Evolutionary conservation across 2,888 invertebrate genomes (phyloP), one percentile per base, ranked within the genome.

Genomic region (Molorchus minor): DNA sequence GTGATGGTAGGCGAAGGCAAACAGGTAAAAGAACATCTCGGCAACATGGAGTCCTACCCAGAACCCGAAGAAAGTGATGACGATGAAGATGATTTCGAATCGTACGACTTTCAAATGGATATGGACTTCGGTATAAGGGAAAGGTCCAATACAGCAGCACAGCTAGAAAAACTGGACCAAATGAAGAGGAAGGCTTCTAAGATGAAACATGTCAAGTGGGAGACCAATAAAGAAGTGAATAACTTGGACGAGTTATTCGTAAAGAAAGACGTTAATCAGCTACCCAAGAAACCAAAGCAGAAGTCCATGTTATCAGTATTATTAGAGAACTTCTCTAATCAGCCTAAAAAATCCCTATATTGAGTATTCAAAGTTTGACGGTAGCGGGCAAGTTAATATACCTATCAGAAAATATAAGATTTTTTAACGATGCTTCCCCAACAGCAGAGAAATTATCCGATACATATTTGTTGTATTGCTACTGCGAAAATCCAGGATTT

Each of bases 321-420:
- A 69, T 79, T 97, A 41, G 87, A 89, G 68, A 89, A 90, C 71
- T 91, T 88, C 68, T 91, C 91, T 0, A 86, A 88, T 71, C 82
- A 91, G 61, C 91, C 92, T 0, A 87, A 90, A n/a, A 73, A 94
- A 96, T 80, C 94, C 94, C 49, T 98, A 92, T 80, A 85, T 91
- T 62, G 92, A 93, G 74, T 98, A 90, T 83, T 92, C 94, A 2
- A 92, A 91, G 80, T 97, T 92, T 80, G 96, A 97, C 83, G 96
- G 96, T 62, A 91, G 89, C 59, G 89, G 90, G 29, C 93, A 93
- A 79, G 84, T 91, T 54, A 91, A 90, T 19, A 83, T 91, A 46
- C 87, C 90, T 16, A 90, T 89, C 0, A 92, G 93, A 78, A 91
- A 90, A 67, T 94, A 95, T 73, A 91, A 91, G 75, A 96, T 98